These are phyloP conservation scores for Octodon degus DNA, from an alignment of 2,113 vertebrate species.

Conservation along the genomic window DNA sequence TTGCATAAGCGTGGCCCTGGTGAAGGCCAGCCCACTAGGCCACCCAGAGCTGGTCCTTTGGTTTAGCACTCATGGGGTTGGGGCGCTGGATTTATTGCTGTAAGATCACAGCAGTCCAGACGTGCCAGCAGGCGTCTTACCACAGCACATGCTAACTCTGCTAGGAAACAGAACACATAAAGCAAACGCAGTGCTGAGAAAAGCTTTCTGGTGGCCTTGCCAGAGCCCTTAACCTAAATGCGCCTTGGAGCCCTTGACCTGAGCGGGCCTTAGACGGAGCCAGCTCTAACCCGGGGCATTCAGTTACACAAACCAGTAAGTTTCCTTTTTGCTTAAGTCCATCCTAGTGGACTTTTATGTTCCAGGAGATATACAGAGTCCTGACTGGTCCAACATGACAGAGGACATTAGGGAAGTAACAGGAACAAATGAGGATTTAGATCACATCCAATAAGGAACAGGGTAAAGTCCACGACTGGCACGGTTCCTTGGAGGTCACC, in stretches of 20 bases:
- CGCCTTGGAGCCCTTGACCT: too few relatives aligned
- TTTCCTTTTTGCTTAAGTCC: not conserved
- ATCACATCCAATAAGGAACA: not conserved
- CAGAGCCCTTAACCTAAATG: not conserved
- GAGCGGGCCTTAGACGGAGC: not conserved
- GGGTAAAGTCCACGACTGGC: not conserved
- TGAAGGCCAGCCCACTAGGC: not conserved
- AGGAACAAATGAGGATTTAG: not conserved
- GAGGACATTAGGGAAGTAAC: not conserved
- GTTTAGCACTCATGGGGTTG: not conserved
- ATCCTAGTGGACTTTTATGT: not conserved
- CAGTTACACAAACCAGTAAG: not conserved
- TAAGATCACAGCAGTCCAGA: not conserved
- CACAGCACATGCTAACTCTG: not conserved
- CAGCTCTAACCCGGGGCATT: not conserved
- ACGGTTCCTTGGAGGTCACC: not conserved
- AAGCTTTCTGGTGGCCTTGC: not conserved
- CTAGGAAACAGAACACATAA: not conserved
- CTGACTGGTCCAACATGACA: not conserved
- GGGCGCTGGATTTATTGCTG: not conserved
- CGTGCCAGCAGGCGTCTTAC: not conserved
- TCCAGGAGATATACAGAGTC: not conserved
- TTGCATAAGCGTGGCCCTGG: not conserved
- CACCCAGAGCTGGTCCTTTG: slow-evolving; percentile 1
- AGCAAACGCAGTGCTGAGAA: not conserved